phyloP scores from a whole-genome alignment of 2,888 invertebrate genomes.

The Parthenolecanium corni region DNA sequence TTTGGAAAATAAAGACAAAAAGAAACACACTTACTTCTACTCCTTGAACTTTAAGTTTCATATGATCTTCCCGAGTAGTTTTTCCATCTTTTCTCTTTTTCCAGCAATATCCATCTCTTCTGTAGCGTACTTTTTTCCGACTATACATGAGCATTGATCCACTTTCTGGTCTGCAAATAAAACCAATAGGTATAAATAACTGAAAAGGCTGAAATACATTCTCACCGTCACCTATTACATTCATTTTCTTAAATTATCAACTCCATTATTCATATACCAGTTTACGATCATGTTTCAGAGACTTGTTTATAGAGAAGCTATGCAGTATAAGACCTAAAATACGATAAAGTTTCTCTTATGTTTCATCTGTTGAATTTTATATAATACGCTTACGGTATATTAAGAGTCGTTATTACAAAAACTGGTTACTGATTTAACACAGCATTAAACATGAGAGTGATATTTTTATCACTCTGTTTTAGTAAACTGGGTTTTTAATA shows the following conservation, averaged over 20 bases:
- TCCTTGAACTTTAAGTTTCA: slow-evolving; percentile 97
- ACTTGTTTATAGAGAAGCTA: no score
- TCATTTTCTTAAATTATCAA: not conserved
- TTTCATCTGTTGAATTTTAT: no score
- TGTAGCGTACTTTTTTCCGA: slow-evolving; percentile 86
- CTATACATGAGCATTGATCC: slow-evolving; percentile 95
- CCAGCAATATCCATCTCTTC: slow-evolving; percentile 96
- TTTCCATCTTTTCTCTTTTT: slow-evolving; percentile 97
- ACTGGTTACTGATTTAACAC: no score
- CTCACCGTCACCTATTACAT: not conserved
- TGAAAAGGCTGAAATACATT: not conserved
- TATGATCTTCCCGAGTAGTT: slow-evolving; percentile 96
- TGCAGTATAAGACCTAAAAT: no score
- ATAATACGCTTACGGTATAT: no score
- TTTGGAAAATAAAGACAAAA: not conserved
- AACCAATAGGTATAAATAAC: not conserved
- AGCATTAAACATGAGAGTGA: no score
- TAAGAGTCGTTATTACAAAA: no score
- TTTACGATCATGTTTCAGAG: no score
- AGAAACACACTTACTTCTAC: slow-evolving; percentile 84
- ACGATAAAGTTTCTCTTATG: no score
- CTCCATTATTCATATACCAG: no score
- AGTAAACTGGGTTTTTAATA: no score
- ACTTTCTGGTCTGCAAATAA: slow-evolving; percentile 73
- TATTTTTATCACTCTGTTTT: no score